These are phyloP conservation scores for Peromyscus attwateri DNA, from an alignment of 2,797 vertebrate genomes.

Conservation along the genomic window DNA sequence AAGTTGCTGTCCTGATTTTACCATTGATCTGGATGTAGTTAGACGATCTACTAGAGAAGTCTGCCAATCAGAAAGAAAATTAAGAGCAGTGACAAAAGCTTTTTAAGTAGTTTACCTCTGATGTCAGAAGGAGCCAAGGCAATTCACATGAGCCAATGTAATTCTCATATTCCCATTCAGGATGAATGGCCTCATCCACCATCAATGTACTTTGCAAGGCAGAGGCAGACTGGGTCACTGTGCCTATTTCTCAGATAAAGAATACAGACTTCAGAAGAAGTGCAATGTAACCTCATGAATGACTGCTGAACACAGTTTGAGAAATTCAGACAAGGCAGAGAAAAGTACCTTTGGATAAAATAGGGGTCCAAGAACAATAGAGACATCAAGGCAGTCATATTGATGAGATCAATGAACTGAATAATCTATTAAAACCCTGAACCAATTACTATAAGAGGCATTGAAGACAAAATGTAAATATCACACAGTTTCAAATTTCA, in stretches of 20 bases:
- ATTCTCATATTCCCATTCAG: background rate
- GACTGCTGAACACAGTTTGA: conserved; percentile 22
- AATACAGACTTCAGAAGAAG: conserved; percentile 26
- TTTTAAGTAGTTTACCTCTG: conserved; percentile 44
- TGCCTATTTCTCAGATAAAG: background rate
- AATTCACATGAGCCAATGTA: background rate
- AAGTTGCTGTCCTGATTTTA: conserved; percentile 23
- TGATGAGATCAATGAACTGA: background rate
- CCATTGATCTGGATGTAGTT: background rate
- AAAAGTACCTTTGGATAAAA: conserved; percentile 3
- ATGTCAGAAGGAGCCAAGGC: background rate
- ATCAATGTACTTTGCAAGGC: background rate
- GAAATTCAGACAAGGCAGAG: conserved; percentile 22
- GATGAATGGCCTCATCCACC: background rate
- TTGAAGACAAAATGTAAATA: background rate
- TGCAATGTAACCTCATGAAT: background rate
- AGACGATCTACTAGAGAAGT: background rate
- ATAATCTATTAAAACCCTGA: background rate
- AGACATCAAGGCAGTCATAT: background rate
- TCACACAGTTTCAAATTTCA: background rate
- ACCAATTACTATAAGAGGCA: background rate
- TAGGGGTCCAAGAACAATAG: background rate
- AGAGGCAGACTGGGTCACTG: background rate
- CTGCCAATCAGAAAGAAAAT: background rate
- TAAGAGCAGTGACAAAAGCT: background rate